These are phyloP conservation scores for Capreolus pygargus DNA, from an alignment of 2,113 vertebrate species.

Conservation along the genomic window DNA sequence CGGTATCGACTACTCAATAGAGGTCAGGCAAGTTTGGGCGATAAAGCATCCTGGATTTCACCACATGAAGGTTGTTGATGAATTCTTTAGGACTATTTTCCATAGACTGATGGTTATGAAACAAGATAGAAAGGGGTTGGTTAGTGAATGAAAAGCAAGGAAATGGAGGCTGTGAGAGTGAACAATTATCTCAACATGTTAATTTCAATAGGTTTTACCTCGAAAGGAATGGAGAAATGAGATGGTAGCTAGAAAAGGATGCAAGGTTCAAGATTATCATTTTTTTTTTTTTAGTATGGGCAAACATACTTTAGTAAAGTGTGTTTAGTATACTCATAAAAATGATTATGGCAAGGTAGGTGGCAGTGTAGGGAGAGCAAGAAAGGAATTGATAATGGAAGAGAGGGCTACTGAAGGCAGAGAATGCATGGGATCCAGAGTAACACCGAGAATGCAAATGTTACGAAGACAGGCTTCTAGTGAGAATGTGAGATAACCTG, in stretches of 20 bases:
- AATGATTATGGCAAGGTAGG: neutral
- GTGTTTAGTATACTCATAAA: neutral
- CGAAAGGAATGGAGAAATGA: neutral
- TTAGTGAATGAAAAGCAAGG: neutral
- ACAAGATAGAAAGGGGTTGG: neutral
- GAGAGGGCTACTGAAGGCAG: neutral
- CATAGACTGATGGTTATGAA: neutral
- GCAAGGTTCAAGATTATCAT: neutral
- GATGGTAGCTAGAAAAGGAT: neutral
- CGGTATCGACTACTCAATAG: neutral
- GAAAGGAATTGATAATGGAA: neutral
- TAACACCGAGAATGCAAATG: neutral
- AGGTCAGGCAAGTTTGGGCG: neutral
- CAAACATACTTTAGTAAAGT: neutral
- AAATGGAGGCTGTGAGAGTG: neutral
- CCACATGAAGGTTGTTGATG: neutral
- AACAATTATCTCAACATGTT: neutral
- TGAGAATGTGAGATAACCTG: neutral
- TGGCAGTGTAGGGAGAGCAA: neutral
- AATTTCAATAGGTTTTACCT: neutral
- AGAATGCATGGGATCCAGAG: neutral
- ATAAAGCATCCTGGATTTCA: neutral
- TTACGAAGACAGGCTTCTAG: neutral
- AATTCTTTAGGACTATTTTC: neutral
- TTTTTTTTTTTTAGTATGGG: neutral